Conservation (phyloP, 1,140 invertebrate species). For the Phortica variegata region DNA sequence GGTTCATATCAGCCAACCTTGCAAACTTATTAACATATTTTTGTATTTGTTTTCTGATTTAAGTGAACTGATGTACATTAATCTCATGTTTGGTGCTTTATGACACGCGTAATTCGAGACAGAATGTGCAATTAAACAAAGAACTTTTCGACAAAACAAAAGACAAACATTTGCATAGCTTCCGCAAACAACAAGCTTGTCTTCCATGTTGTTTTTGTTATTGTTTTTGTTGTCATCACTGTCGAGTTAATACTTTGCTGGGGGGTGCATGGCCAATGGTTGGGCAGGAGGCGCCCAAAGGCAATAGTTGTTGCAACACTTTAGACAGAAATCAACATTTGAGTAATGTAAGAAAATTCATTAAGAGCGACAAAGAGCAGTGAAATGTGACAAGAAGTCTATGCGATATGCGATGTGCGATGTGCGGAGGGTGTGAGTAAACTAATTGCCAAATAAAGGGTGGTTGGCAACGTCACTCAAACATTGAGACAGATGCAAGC, state of each 20-base stretch:
- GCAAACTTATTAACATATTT: too few relatives aligned
- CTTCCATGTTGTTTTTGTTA: too few relatives aligned
- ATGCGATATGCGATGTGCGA: conserved; percentile 8
- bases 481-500: conserved; percentile 50
- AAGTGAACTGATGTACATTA: too few relatives aligned
- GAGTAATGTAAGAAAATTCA: conserved; percentile 54
- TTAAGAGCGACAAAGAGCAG: conserved; percentile 51
- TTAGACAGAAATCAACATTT: conserved; percentile 46
- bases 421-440: not conserved
- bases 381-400: conserved; percentile 30
- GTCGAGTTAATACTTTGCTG: too few relatives aligned
- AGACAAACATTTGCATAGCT: conserved; percentile 53
- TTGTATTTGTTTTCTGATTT: too few relatives aligned
- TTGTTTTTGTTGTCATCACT: too few relatives aligned
- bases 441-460: not conserved
- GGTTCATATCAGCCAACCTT: too few relatives aligned
- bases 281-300: not conserved
- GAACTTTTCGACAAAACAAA: conserved; percentile 53
- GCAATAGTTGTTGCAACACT: conserved; percentile 16
- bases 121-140: conserved; percentile 57
- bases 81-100: conserved; percentile 33
- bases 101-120: conserved; percentile 56
- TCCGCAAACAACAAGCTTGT: conserved; percentile 50
- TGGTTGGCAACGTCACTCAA: conserved; percentile 23
- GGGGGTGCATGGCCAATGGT: not conserved